A percentile compares a stretch with the other conserved stretches of the same genome.
Evolutionary conservation across 1,140 invertebrate genomes (phyloP).

Genomic region (Wasmannia auropunctata): DNA sequence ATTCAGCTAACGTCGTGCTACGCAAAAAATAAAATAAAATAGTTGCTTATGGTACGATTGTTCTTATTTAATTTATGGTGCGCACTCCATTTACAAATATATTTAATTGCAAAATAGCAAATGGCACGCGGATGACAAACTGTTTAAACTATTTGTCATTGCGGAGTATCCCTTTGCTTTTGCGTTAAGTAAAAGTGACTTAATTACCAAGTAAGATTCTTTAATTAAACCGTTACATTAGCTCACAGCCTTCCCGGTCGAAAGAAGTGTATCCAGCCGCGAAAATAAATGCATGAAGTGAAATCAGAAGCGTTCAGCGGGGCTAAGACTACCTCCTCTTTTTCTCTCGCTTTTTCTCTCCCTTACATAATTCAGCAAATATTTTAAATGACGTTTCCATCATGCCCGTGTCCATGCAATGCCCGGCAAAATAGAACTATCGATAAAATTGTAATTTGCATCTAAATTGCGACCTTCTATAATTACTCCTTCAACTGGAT

Average conservation of each 20-base stretch:
- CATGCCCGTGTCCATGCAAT: not conserved
- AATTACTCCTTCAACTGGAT: conserved; percentile 15
- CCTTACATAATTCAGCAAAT: conserved; percentile 33
- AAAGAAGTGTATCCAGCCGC: conserved; percentile 17
- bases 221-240: conserved; percentile 55
- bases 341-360: not conserved
- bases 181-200: conserved; percentile 40
- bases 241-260: not conserved
- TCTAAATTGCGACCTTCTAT: conserved; percentile 69
- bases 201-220: conserved; percentile 56
- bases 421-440: conserved; percentile 39
- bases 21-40: not conserved
- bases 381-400: not conserved
- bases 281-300: conserved; percentile 35
- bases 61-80: not conserved
- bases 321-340: not conserved
- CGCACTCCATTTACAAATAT: not conserved
- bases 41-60: not conserved
- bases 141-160: conserved; percentile 35
- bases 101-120: not conserved
- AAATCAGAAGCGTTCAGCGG: not conserved
- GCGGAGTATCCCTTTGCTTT: not conserved
- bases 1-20: not conserved
- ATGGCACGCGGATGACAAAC: conserved; percentile 13
- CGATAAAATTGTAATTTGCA: conserved; percentile 73